Evolutionary conservation across 2,797 vertebrate genomes (phyloP).

Genomic region (Etheostoma nigrum): DNA sequence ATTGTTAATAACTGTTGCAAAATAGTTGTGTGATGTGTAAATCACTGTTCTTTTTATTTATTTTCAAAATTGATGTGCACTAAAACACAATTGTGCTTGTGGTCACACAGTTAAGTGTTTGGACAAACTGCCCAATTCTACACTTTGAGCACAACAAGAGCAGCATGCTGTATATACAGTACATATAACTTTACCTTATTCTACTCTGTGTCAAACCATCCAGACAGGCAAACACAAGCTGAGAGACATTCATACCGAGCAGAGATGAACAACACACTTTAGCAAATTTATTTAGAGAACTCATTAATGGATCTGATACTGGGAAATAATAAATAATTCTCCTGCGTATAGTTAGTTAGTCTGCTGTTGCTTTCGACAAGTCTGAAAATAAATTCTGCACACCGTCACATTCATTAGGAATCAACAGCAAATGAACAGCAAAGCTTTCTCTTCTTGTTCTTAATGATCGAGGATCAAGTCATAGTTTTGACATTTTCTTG

Average conservation of each 20-base stretch:
- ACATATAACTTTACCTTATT: background rate
- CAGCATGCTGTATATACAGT: background rate
- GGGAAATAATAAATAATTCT: slow-evolving; percentile 37
- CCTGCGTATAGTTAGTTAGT: slow-evolving; percentile 41
- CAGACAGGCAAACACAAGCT: background rate
- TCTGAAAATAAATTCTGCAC: slow-evolving; percentile 53
- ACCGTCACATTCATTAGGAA: slow-evolving; percentile 41
- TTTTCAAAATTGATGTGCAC: too few relatives aligned
- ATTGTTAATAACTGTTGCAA: too few relatives aligned
- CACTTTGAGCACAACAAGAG: slow-evolving; percentile 4
- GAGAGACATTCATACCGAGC: slow-evolving; percentile 1
- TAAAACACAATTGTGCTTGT: too few relatives aligned
- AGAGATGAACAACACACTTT: slow-evolving; percentile 14
- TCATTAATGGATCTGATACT: slow-evolving; percentile 53
- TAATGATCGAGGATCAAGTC: background rate
- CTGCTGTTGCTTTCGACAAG: slow-evolving; percentile 17
- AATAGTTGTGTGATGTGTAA: too few relatives aligned
- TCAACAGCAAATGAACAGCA: background rate
- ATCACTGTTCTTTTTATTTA: too few relatives aligned
- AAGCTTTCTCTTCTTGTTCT: slow-evolving; percentile 4
- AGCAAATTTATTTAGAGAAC: slow-evolving; percentile 44
- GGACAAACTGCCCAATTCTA: too few relatives aligned
- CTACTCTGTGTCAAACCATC: background rate
- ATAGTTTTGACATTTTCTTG: background rate
- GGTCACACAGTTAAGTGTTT: too few relatives aligned